Evolutionary conservation across 2,797 vertebrate species (phyloP).

Genomic region (Chromobotia macracanthus): DNA sequence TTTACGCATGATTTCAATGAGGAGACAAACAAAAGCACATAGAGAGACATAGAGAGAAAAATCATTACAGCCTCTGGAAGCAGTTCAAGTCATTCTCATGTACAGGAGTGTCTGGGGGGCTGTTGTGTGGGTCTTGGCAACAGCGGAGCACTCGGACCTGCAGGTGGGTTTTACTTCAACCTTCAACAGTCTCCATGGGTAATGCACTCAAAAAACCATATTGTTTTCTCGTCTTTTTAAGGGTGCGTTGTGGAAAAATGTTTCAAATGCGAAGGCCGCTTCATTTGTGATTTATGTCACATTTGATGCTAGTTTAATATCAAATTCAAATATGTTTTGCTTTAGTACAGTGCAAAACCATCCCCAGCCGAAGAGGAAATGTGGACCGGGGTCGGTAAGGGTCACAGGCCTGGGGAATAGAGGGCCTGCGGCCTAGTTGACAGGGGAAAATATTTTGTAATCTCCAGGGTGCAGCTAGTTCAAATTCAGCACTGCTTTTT

Average conservation of each 20-base stretch:
- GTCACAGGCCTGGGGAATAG: slow-evolving; percentile 63
- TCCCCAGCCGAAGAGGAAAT: slow-evolving; percentile 64
- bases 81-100: slow-evolving; percentile 71
- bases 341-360: slow-evolving; percentile 63
- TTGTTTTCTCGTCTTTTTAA: slow-evolving; percentile 68
- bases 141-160: slow-evolving; percentile 58
- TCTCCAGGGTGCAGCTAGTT: slow-evolving; percentile 77
- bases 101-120: slow-evolving; percentile 58
- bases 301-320: slow-evolving; percentile 73
- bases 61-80: slow-evolving; percentile 68
- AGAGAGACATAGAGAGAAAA: slow-evolving; percentile 45
- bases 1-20: slow-evolving; percentile 62
- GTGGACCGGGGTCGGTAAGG: slow-evolving; percentile 63
- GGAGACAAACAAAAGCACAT: slow-evolving; percentile 54
- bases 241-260: slow-evolving; percentile 56
- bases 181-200: slow-evolving; percentile 55
- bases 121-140: slow-evolving; percentile 62
- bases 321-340: slow-evolving; percentile 73
- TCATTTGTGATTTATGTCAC: slow-evolving; percentile 69
- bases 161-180: slow-evolving; percentile 72
- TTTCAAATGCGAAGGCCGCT: slow-evolving; percentile 57
- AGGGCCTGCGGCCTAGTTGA: slow-evolving; percentile 69
- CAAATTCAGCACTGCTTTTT: slow-evolving; percentile 75
- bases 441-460: slow-evolving; percentile 75
- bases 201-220: slow-evolving; percentile 60